These are phyloP conservation scores for Sthenelais limicola DNA, from an alignment of 2,888 invertebrate genomes.

Conservation along the genomic window DNA sequence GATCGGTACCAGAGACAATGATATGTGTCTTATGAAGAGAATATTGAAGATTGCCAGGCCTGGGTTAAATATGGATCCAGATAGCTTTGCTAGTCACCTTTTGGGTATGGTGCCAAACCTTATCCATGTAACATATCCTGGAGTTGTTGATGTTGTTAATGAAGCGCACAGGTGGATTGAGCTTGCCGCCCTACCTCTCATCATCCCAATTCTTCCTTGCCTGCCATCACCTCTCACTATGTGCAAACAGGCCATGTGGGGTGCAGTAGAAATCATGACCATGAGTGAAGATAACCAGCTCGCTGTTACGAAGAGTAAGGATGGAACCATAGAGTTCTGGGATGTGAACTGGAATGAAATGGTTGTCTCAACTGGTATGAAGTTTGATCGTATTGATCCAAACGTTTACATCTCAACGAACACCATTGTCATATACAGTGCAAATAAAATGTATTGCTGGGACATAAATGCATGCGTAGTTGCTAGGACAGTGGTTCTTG, in stretches of 20 bases:
- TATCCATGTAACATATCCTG: not conserved
- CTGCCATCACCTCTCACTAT: constrained; percentile 43
- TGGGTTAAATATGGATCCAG: constrained; percentile 16
- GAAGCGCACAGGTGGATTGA: constrained; percentile 26
- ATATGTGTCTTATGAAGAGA: constrained; percentile 30
- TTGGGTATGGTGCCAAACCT: constrained; percentile 23
- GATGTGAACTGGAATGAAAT: constrained; percentile 45
- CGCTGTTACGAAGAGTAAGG: constrained; percentile 45
- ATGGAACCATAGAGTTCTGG: constrained; percentile 47
- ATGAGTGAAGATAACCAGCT: constrained; percentile 34
- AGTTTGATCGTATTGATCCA: constrained; percentile 43
- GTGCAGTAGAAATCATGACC: constrained; percentile 40
- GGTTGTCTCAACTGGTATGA: constrained; percentile 32
- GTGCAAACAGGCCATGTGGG: constrained; percentile 45
- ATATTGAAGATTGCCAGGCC: not conserved
- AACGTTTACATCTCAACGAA: constrained; percentile 43
- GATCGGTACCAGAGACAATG: constrained; percentile 26
- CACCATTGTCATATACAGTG: constrained; percentile 34
- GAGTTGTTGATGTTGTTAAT: constrained; percentile 7
- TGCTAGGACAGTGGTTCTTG: constrained; percentile 27
- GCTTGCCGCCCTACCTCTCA: not conserved
- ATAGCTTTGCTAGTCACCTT: constrained; percentile 21
- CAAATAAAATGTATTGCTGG: constrained; percentile 38
- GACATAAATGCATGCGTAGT: constrained; percentile 43
- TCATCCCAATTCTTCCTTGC: constrained; percentile 44